phyloP scores from a whole-genome alignment of 2,888 invertebrate species.

The Dendrolimus pini region DNA sequence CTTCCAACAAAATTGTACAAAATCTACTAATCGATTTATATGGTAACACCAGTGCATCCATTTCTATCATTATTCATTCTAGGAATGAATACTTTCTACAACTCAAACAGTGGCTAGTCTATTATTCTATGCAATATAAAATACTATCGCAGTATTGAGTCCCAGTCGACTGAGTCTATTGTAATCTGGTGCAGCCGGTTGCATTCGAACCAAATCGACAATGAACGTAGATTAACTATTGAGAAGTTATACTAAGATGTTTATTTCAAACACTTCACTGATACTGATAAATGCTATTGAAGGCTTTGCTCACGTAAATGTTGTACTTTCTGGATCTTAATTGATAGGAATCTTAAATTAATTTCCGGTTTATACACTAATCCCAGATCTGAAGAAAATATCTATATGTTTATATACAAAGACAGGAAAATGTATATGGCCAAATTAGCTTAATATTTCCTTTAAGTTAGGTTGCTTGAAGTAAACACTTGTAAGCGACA shows the following conservation, averaged over 20 bases:
- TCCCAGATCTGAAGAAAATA: too few species aligned
- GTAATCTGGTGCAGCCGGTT: conserved; percentile 39
- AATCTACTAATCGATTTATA: not conserved
- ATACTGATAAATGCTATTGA: too few species aligned
- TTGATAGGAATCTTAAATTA: too few species aligned
- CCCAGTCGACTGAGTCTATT: conserved; percentile 58
- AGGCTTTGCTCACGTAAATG: not conserved
- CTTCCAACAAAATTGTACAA: too few species aligned
- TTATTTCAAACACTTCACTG: conserved; percentile 29
- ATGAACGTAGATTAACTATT: conserved; percentile 67
- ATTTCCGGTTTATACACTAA: too few species aligned
- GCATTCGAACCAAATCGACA: conserved; percentile 61
- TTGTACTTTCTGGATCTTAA: too few species aligned
- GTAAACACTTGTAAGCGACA: too few species aligned
- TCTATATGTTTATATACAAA: too few species aligned
- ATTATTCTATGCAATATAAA: conserved; percentile 24
- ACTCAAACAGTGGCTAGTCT: conserved; percentile 4
- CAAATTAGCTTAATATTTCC: too few species aligned
- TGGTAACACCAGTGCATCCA: not conserved
- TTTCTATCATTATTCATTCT: not conserved
- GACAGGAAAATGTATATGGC: too few species aligned
- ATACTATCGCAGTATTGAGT: conserved; percentile 27
- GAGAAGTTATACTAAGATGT: conserved; percentile 48
- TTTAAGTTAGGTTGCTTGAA: too few species aligned
- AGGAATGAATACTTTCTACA: not conserved